These are phyloP conservation scores for Acrossocheilus fasciatus DNA, from an alignment of 2,797 vertebrate species.

Conservation along the genomic window DNA sequence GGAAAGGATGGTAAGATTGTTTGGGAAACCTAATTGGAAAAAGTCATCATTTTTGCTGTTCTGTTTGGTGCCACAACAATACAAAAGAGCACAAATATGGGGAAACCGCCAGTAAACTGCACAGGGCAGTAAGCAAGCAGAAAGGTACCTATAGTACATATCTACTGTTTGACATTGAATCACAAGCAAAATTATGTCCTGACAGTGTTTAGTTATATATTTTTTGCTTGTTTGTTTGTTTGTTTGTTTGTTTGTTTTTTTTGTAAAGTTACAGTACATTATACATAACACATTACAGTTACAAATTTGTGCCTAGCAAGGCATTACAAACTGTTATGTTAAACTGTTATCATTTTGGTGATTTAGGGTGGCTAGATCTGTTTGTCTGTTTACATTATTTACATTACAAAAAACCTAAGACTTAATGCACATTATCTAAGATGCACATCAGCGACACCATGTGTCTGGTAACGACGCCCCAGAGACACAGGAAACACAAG, in stretches of 20 bases:
- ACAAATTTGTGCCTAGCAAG: not conserved
- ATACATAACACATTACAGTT: not conserved
- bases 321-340: not conserved
- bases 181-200: not conserved
- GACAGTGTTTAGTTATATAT: too few relatives aligned
- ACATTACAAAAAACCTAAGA: not conserved
- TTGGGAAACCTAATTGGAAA: slow-evolving; percentile 1
- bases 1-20: not conserved
- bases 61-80: not conserved
- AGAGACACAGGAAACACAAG: slow-evolving; percentile 14
- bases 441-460: not conserved
- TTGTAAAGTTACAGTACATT: not conserved
- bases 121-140: not conserved
- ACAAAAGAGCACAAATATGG: not conserved
- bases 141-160: not conserved
- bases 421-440: not conserved
- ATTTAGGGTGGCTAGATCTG: not conserved
- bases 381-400: slow-evolving; percentile 1
- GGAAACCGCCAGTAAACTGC: not conserved
- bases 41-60: not conserved
- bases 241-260: not conserved
- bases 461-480: not conserved
- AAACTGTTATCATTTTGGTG: not conserved
- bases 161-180: not conserved
- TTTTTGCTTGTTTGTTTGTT: not conserved